These are phyloP conservation scores for Timandra comae DNA, from an alignment of 2,888 invertebrate genomes.

Conservation along the genomic window DNA sequence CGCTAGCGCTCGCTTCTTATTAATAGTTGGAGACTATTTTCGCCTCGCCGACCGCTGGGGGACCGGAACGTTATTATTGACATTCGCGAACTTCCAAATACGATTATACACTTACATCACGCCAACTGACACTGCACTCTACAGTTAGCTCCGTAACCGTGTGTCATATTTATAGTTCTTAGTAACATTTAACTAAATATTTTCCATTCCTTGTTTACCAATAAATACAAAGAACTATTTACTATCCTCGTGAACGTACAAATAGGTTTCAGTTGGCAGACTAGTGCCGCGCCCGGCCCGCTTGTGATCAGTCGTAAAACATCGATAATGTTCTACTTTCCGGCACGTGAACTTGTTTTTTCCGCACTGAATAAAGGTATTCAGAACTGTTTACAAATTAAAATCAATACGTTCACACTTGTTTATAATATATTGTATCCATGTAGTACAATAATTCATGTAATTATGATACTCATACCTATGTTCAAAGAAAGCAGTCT, in stretches of 20 bases:
- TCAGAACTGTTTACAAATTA: neutral
- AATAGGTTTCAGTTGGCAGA: too few relatives aligned
- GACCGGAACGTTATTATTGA: constrained; percentile 72
- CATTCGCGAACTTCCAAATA: constrained; percentile 68
- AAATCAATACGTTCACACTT: neutral
- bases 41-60: constrained; percentile 61
- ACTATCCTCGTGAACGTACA: too few relatives aligned
- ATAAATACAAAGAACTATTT: too few relatives aligned
- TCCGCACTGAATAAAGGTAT: neutral
- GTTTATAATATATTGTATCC: too few relatives aligned
- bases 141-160: too few relatives aligned
- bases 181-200: too few relatives aligned
- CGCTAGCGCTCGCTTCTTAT: constrained; percentile 67
- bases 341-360: too few relatives aligned
- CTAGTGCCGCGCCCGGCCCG: too few relatives aligned
- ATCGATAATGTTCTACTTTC: constrained; percentile 5
- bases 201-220: too few relatives aligned
- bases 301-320: too few relatives aligned
- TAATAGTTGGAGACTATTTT: constrained; percentile 75
- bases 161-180: too few relatives aligned
- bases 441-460: neutral
- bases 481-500: constrained; percentile 3
- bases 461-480: constrained; percentile 5
- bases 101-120: constrained; percentile 39
- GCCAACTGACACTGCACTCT: constrained; percentile 1